Percentiles rank a stretch among this genome's conserved stretches.
These are phyloP conservation scores for Bombus cullumanus DNA, from an alignment of 1,140 invertebrate species.

Conservation along the genomic window DNA sequence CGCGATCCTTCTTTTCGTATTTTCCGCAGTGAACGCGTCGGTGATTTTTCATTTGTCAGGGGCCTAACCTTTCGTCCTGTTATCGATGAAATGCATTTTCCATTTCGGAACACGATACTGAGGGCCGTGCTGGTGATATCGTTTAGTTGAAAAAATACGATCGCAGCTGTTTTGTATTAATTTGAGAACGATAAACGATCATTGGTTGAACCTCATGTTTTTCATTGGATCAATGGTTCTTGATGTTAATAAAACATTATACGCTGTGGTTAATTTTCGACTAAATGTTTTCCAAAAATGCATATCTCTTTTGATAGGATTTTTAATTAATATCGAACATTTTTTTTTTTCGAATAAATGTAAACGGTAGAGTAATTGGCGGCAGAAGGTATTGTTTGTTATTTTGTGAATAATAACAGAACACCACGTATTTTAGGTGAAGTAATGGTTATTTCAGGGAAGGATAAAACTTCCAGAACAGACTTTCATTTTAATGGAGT, in stretches of 20 bases:
- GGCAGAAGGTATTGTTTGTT: background rate
- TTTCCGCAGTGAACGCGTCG: background rate
- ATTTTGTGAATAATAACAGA: background rate
- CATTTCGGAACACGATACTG: background rate
- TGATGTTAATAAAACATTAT: background rate
- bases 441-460: too few relatives aligned
- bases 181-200: background rate
- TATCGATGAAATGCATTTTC: background rate
- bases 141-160: background rate
- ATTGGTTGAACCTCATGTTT: background rate
- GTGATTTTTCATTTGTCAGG: background rate
- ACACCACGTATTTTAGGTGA: background rate
- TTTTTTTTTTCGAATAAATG: too few relatives aligned
- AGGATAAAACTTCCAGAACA: background rate
- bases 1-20: too few relatives aligned
- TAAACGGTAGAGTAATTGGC: background rate
- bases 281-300: background rate
- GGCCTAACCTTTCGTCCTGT: background rate
- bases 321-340: background rate
- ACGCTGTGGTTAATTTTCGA: too few relatives aligned
- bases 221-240: background rate
- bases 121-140: background rate
- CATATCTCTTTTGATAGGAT: background rate
- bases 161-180: background rate
- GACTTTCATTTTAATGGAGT: background rate